phyloP scores from a whole-genome alignment of 2,113 vertebrate species.

The Solea solea region DNA sequence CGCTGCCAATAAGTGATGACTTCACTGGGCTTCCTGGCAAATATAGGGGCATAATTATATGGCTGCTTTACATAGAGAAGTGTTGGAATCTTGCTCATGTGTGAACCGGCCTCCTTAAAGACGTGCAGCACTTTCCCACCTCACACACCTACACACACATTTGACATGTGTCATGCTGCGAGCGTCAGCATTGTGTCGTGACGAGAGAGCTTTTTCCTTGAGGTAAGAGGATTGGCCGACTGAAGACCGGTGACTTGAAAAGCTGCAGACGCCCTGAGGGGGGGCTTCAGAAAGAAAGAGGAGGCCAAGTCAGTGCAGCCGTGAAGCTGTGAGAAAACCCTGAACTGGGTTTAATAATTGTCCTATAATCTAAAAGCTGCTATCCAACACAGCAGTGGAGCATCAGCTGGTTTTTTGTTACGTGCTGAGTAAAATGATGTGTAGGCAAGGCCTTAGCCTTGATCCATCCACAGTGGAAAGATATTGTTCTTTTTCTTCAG shows the following conservation, averaged over 20 bases:
- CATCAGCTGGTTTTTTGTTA: slow-evolving; percentile 3
- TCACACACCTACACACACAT: slow-evolving; percentile 41
- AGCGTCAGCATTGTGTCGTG: slow-evolving; percentile 46
- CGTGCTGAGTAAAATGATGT: slow-evolving; percentile 29
- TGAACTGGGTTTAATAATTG: slow-evolving; percentile 39
- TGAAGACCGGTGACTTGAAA: slow-evolving; percentile 62
- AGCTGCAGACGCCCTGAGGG: slow-evolving; percentile 38
- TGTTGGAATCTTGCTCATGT: neutral
- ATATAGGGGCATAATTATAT: slow-evolving; percentile 19
- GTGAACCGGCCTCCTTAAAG: slow-evolving; percentile 2
- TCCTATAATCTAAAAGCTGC: slow-evolving; percentile 23
- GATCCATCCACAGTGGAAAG: slow-evolving; percentile 28
- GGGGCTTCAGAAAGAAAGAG: slow-evolving; percentile 35
- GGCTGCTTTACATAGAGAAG: no score
- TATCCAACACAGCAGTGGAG: slow-evolving; percentile 9
- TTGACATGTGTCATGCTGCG: slow-evolving; percentile 41
- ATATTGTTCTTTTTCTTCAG: slow-evolving; percentile 13
- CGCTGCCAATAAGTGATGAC: slow-evolving; percentile 26
- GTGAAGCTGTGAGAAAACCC: slow-evolving; percentile 21
- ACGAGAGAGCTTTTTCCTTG: slow-evolving; percentile 44
- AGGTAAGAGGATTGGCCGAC: slow-evolving; percentile 67
- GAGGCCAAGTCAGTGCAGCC: slow-evolving; percentile 15
- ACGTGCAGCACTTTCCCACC: slow-evolving; percentile 8
- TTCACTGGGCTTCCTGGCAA: slow-evolving; percentile 41
- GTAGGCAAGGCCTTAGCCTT: slow-evolving; percentile 30